Percentiles rank a stretch among this genome's conserved stretches.
Conservation (phyloP, 2,113 vertebrate species). For the Cromileptes altivelis region DNA sequence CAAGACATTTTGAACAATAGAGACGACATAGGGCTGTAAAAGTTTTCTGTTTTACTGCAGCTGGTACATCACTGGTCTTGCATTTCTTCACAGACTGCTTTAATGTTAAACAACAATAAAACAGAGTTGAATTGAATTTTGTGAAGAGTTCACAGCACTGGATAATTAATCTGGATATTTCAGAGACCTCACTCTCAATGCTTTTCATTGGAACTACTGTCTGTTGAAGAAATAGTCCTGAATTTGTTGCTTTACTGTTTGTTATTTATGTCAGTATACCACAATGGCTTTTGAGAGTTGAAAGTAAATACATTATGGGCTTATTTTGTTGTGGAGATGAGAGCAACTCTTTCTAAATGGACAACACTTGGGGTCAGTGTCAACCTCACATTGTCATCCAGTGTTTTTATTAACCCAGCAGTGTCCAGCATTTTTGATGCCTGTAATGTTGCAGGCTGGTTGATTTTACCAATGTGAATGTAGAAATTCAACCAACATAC, state of each 20-base stretch:
- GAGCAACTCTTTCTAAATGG: conserved; percentile 8
- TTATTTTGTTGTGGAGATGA: conserved; percentile 7
- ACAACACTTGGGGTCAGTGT: background rate
- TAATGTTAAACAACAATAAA: background rate
- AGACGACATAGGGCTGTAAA: background rate
- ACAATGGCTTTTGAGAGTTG: background rate
- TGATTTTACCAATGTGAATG: background rate
- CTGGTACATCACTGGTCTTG: background rate
- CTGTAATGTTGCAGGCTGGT: background rate
- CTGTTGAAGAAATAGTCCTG: background rate
- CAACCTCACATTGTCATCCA: background rate
- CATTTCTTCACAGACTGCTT: background rate
- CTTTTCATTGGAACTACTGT: background rate
- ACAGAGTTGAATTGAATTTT: background rate
- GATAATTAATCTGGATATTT: background rate
- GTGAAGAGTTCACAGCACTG: background rate
- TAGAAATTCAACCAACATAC: background rate
- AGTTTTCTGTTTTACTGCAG: background rate
- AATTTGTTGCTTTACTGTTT: background rate
- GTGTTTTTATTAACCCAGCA: background rate
- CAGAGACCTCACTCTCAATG: background rate
- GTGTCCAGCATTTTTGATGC: background rate
- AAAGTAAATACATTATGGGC: background rate
- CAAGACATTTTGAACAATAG: background rate
- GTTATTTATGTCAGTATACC: background rate